phyloP scores from a whole-genome alignment of 2,113 vertebrate genomes.

The Paratilapia polleni region DNA sequence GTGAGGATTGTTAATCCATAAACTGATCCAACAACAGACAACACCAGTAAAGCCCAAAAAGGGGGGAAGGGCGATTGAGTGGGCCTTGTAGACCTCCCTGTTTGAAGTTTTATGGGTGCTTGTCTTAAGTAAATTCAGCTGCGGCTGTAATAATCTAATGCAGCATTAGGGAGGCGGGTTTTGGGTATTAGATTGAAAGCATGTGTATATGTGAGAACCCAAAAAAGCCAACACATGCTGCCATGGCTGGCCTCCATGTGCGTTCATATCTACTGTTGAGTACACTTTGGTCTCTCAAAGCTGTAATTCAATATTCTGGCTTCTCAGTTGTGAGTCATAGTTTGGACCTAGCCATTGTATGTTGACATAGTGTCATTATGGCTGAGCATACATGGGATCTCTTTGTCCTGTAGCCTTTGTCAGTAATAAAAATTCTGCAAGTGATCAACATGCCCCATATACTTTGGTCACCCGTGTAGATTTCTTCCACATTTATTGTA shows the following conservation, averaged over 20 bases:
- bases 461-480: not conserved
- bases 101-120: conserved; percentile 80
- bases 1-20: conserved; percentile 37
- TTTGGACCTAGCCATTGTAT: conserved; percentile 17
- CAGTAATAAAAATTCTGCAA: conserved; percentile 4
- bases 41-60: conserved; percentile 29
- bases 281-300: conserved; percentile 13
- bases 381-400: not conserved
- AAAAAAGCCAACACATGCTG: conserved; percentile 53
- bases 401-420: not conserved
- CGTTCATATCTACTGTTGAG: conserved; percentile 45
- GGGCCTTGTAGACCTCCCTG: conserved; percentile 68
- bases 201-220: conserved; percentile 70
- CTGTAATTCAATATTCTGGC: conserved; percentile 16
- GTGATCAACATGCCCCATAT: not conserved
- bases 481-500: conserved; percentile 45
- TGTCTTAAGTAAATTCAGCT: conserved; percentile 82
- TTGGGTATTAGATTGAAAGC: conserved; percentile 64
- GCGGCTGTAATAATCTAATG: conserved; percentile 73
- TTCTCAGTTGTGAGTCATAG: conserved; percentile 6
- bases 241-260: conserved; percentile 55
- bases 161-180: conserved; percentile 51
- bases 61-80: conserved; percentile 6
- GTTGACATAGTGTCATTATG: conserved; percentile 12
- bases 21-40: conserved; percentile 48